Conservation (phyloP, 2,797 vertebrate species). For the Zalophus californianus region DNA sequence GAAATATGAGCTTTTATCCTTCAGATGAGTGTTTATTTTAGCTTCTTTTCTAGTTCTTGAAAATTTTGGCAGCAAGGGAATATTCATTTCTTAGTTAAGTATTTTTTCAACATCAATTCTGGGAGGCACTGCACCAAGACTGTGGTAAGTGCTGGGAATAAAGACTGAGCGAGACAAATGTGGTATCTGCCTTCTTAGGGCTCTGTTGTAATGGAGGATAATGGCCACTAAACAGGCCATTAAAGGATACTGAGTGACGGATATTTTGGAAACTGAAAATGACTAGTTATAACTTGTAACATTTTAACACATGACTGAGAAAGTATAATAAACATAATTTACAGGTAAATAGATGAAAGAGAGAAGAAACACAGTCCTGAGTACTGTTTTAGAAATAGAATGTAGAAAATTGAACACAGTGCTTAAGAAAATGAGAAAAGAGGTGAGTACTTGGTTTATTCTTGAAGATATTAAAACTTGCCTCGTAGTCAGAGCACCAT, state of each 20-base stretch:
- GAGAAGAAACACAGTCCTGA: neutral
- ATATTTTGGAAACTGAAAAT: neutral
- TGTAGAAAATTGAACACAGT: neutral
- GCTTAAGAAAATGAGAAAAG: neutral
- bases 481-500: neutral
- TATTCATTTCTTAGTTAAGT: constrained; percentile 25
- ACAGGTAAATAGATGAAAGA: neutral
- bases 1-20: neutral
- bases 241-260: neutral
- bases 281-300: neutral
- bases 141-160: neutral
- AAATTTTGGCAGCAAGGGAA: neutral
- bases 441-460: neutral
- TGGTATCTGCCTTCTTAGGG: neutral
- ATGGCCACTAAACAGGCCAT: neutral
- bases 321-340: neutral
- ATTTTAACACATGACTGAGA: neutral
- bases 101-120: neutral
- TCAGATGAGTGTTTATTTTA: neutral
- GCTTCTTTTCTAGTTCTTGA: constrained; percentile 47
- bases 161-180: neutral
- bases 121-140: neutral
- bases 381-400: neutral
- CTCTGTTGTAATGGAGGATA: neutral
- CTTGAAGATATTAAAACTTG: neutral